Base-by-base conservation (phyloP, 1,140 invertebrate genomes). In the Drosophila simulans region DNA sequence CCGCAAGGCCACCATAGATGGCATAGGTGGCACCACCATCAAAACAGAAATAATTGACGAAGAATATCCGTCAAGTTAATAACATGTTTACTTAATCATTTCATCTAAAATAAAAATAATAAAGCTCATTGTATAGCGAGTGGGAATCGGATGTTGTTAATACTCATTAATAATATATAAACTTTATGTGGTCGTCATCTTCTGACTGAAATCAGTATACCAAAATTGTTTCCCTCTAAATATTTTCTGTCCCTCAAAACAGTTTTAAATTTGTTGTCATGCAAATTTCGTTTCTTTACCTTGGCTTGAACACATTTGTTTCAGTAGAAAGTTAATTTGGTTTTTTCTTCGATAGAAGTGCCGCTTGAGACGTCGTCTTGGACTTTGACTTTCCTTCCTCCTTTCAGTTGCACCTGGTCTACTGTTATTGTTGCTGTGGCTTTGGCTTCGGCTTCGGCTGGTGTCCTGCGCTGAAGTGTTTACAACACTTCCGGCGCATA, bases 401-500 rank as follows among this genome's bases (percentile, higher is more conserved):
- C 56, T 65, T 55, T 84, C 73, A 62, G 70, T 69, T 60, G n/a
- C 43, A 56, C 51, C 40, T 35, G 43, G 54, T 62, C 42, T 72
- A 34, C 48, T 48, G 35, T 60, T 68, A 65, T 65, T 66, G 45
- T 49, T 59, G 62, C 37, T 52, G 54, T 70, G 76, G 77, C 74
- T 31, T 31, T 8, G 27, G 27, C 27, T 7, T 27, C 5, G 27
- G 7, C 27, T 31, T 31, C 0, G 69, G 69, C 43, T 64, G 71
- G 45, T 43, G 53, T 70, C 56, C 56, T 17, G 71, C 49, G 34
- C 60, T 80, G 73, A 89, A 88, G 83, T 88, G 83, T 88, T 88
- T 88, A 88, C 83, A 88, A 89, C 83, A 88, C 83, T 88, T 88
- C 83, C 83, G 83, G 83, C 83, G 64, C 73, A 88, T 88, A 88